Conservation (phyloP, 2,797 vertebrate species). For the Emys orbicularis region DNA sequence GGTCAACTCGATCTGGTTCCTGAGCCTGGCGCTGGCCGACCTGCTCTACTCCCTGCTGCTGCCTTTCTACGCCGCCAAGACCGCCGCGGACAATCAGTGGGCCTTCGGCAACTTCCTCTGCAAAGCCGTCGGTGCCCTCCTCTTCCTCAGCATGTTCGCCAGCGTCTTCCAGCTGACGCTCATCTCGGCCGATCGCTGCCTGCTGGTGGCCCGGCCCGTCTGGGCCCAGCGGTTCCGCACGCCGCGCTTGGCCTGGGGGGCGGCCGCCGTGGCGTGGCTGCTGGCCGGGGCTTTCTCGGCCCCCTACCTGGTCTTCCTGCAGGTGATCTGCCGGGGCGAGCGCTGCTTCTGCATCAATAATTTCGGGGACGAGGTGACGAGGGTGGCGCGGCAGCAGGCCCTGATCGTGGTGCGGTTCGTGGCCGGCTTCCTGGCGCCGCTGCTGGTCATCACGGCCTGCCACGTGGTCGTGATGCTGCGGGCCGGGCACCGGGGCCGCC, state of each 20-base stretch:
- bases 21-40: slow-evolving; percentile 27
- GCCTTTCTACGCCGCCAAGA: not conserved
- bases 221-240: slow-evolving; percentile 73
- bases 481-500: not conserved
- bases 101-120: slow-evolving; percentile 18
- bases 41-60: slow-evolving; percentile 35
- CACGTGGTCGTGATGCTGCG: not conserved
- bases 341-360: slow-evolving; percentile 25
- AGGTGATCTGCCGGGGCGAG: slow-evolving; percentile 70
- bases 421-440: not conserved
- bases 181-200: slow-evolving; percentile 84
- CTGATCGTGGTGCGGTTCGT: not conserved
- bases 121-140: not conserved
- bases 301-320: not conserved
- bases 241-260: slow-evolving; percentile 58
- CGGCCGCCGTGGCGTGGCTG: slow-evolving; percentile 74
- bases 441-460: not conserved
- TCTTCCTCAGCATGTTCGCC: slow-evolving; percentile 86
- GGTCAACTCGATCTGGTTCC: slow-evolving; percentile 46
- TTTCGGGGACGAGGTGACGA: rapidly evolving
- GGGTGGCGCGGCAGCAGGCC: not conserved
- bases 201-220: slow-evolving; percentile 82
- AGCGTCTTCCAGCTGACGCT: slow-evolving; percentile 84
- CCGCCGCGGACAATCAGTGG: not conserved
- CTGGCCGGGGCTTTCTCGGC: slow-evolving; percentile 72